These are phyloP conservation scores for Acanthosepion pharaonis DNA, from an alignment of 2,888 invertebrate genomes.

Conservation along the genomic window DNA sequence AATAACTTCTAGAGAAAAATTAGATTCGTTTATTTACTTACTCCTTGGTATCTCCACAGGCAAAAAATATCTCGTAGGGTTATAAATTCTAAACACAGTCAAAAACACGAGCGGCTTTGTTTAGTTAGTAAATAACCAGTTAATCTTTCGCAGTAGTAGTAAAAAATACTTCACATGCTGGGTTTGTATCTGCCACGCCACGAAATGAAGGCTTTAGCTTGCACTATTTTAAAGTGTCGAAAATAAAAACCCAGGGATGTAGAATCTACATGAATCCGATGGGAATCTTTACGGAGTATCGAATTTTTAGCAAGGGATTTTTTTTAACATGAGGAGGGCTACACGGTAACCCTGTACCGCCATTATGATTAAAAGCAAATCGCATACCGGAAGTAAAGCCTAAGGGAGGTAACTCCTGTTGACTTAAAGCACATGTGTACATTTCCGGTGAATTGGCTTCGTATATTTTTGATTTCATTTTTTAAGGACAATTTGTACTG, in stretches of 20 bases:
- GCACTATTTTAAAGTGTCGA: neutral
- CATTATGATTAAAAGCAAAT: neutral
- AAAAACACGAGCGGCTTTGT: neutral
- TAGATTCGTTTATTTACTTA: too few relatives aligned
- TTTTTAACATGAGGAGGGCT: neutral
- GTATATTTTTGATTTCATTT: too few relatives aligned
- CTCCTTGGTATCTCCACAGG: too few relatives aligned
- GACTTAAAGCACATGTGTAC: neutral
- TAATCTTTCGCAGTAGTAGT: neutral
- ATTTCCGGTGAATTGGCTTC: neutral
- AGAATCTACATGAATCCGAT: neutral
- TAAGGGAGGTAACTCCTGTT: neutral
- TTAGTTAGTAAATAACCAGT: neutral
- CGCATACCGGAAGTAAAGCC: neutral
- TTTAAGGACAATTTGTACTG: too few relatives aligned
- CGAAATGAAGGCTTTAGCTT: neutral
- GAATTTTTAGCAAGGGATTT: neutral
- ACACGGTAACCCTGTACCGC: neutral
- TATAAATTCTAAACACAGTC: too few relatives aligned
- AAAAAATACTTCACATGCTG: too few relatives aligned
- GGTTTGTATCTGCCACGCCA: neutral
- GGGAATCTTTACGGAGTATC: neutral
- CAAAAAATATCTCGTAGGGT: too few relatives aligned
- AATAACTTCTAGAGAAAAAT: too few relatives aligned
- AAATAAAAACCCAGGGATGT: neutral